Conservation (phyloP, 2,888 invertebrate genomes). For the Eurytoma californica region DNA sequence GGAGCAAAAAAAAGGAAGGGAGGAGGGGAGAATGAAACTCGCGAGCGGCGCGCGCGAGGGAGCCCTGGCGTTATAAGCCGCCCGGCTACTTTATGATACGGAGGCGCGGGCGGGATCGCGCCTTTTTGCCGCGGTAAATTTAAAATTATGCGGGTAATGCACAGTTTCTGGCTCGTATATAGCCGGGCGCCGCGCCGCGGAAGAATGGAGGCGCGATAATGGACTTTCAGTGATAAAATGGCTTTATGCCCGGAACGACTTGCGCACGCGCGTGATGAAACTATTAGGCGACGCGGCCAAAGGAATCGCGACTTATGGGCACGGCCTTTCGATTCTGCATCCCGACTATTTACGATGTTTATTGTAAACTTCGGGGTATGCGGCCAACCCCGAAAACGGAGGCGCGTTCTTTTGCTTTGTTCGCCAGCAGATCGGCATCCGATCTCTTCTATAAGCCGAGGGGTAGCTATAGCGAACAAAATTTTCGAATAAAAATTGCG, state of each 20-base stretch:
- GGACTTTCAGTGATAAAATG: slow-evolving; percentile 71
- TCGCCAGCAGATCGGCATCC: too few species aligned
- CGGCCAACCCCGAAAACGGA: too few species aligned
- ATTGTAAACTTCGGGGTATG: too few species aligned
- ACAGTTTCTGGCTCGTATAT: slow-evolving; percentile 64
- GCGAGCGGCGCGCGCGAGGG: background rate
- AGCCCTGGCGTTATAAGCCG: background rate
- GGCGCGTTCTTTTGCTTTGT: too few species aligned
- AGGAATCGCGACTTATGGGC: slow-evolving; percentile 58
- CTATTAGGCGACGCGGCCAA: slow-evolving; percentile 60
- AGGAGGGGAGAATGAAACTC: slow-evolving; percentile 1
- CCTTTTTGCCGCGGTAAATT: slow-evolving; percentile 62
- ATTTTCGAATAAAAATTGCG: too few species aligned
- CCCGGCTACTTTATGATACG: slow-evolving; percentile 15
- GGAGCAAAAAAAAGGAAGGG: too few species aligned
- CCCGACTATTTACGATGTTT: too few species aligned
- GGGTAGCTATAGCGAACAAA: too few species aligned
- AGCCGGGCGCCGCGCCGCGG: slow-evolving; percentile 53
- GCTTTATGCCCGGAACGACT: slow-evolving; percentile 65
- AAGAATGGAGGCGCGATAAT: slow-evolving; percentile 67
- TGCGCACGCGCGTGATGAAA: slow-evolving; percentile 59
- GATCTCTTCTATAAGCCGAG: too few species aligned
- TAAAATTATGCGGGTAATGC: slow-evolving; percentile 68
- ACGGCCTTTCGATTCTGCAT: background rate
- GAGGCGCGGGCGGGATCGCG: background rate